phyloP scores from a whole-genome alignment of 2,113 vertebrate species.

The Neodon shergylaensis region DNA sequence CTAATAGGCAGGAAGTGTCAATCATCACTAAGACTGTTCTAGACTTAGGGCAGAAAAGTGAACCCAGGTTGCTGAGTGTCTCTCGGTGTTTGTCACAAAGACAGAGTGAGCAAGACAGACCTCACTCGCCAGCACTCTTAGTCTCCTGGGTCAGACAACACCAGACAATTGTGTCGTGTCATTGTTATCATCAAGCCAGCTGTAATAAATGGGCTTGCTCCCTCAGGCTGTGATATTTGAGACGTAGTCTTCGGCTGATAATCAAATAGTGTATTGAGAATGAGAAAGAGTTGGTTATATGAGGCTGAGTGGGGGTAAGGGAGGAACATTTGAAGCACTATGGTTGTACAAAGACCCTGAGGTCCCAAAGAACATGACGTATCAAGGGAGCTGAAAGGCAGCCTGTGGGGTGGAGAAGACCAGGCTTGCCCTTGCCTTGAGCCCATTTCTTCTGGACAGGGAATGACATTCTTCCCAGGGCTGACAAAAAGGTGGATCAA shows the following conservation, averaged over 20 bases:
- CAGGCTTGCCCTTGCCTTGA: neutral
- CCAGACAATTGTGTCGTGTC: neutral
- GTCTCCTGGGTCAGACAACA: neutral
- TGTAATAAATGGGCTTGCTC: neutral
- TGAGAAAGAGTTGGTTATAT: neutral
- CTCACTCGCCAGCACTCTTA: neutral
- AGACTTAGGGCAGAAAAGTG: neutral
- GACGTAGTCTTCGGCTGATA: neutral
- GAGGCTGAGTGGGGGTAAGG: no score
- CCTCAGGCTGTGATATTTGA: neutral
- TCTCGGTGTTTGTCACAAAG: neutral
- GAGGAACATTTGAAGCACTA: neutral
- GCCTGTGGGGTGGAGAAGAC: neutral
- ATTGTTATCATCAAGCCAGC: neutral
- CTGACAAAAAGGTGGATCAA: neutral
- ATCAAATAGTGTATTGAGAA: neutral
- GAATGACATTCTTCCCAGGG: neutral
- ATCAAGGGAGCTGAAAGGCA: neutral
- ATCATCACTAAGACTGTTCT: no score
- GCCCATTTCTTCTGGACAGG: neutral
- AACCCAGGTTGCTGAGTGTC: neutral
- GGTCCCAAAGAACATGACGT: neutral
- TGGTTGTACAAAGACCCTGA: neutral
- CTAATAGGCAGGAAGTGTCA: neutral
- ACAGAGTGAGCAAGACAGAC: neutral